These are phyloP conservation scores for Burhinus oedicnemus DNA, from an alignment of 2,113 vertebrate species.

Conservation along the genomic window DNA sequence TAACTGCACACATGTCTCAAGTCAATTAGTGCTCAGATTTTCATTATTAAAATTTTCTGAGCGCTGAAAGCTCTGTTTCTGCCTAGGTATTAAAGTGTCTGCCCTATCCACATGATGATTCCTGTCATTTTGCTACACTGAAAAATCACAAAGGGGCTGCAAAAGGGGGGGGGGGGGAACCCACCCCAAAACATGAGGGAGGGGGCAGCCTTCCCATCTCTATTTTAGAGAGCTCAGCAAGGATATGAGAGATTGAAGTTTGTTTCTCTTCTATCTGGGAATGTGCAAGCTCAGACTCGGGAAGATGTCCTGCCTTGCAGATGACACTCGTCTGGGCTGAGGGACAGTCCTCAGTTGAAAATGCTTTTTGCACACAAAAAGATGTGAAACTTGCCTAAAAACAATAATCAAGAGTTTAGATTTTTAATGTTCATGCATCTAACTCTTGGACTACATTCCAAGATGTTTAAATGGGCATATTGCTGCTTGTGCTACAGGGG, in stretches of 20 bases:
- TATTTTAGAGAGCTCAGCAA: background rate
- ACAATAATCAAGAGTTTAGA: background rate
- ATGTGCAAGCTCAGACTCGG: background rate
- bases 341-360: background rate
- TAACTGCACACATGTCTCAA: background rate
- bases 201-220: background rate
- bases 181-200: fast-evolving
- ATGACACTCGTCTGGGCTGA: background rate
- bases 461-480: background rate
- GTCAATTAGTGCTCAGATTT: background rate
- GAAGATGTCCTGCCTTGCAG: background rate
- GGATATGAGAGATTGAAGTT: background rate
- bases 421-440: background rate
- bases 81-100: background rate
- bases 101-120: background rate
- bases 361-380: background rate
- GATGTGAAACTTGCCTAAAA: background rate
- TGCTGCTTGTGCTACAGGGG: background rate
- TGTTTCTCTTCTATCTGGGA: background rate
- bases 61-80: background rate
- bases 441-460: background rate
- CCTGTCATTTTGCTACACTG: background rate
- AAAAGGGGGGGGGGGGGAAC: fast-evolving
- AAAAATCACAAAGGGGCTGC: background rate
- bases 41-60: background rate